Evolutionary conservation across 2,888 invertebrate species (phyloP), one percentile per base, ranked within the genome.

Genomic region (Achlya flavicornis): DNA sequence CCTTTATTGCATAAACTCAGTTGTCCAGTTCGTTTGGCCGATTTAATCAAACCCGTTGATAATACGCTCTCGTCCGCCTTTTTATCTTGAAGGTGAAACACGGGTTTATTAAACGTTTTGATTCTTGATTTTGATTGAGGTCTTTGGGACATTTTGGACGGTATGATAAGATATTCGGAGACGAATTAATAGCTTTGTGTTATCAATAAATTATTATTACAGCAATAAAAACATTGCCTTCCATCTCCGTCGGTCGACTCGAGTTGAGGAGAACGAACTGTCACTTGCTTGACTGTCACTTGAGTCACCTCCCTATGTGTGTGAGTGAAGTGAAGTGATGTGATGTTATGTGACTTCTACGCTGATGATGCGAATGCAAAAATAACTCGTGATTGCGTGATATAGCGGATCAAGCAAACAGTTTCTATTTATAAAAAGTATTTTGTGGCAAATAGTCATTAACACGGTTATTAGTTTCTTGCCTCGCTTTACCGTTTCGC

Each of bases 21-120:
- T 74, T 96, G 95, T 26, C 98, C 98, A 70, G 96, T 96, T 81
- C 96, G 96, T 78, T 97, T 95, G 4, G 98, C 97, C 71, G 96
- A 95, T 89, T 97, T 96, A 64, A 98, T 94, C 77, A 97, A 88
- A 61, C 95, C 95, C 64, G 94, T 94, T 41, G 97, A 95, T 68
- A 98, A 86, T 82, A 96, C 95, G 65, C 92, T 94, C 68, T 96
- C 95, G 79, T 97, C 96, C 71, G 96, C 96, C 68, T 95, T 94
- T 89, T 95, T 95, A 71, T 95, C 96, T 92, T 97, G 96, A 81
- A 95, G 94, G 82, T 96, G 96, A 89, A 97, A 97, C 62, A 97
- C 82, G 76, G 93, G 81, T 83, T 89, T 91, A 79, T 89, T 92
- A 79, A 83, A 83, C 63, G 88, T 77, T 81, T 87, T 91, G 66